Evolutionary conservation across 1,140 invertebrate species (phyloP), one percentile per base, ranked within the genome.

Genomic region (Brevipalpus yothersi): DNA sequence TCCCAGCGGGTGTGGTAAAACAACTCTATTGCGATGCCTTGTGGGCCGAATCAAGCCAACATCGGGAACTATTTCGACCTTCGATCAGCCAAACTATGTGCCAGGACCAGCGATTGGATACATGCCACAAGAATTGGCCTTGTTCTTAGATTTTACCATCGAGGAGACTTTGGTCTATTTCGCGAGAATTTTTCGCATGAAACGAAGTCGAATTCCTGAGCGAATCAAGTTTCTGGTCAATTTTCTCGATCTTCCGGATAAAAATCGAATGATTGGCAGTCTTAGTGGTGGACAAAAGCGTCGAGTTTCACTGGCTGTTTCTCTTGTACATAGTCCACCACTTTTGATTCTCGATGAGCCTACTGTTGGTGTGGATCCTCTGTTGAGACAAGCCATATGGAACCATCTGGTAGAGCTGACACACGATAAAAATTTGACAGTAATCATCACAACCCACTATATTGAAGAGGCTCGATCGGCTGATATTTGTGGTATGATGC

Each of bases 321-420:
- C 89, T 7, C 73, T 95, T 7, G 82, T 94, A 75, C 87, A 93
- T 66, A 84, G 88, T 71, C 89, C 89, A 0, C 83, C 91, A 69
- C 75, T 94, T 15, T 72, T 95, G n/a, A 91, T 95, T 68, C 76
- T 95, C 12, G 90, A 95, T 69, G 90, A 95, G 70, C 90, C 89
- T 0, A 93, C 89, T 0, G 89, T 92, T 31, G 87, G 87, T 19
- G 83, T 92, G 31, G 87, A 92, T 75, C 87, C 86, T 0, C 70
- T 90, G 31, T 75, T 90, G 3, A 77, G 91, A 64, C 83, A 90
- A 70, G 84, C 79, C 12, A 90, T 92, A 66, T 92, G 86, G 86
- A 83, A 85, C 64, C 85, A 91, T 67, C 72, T 91, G 66, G 80
- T 87, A 39, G 78, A 82, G 67, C 82, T 91, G 63, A 83, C 84